Evolutionary conservation across 2,113 vertebrate genomes (phyloP).

Genomic region (Xyrauchen texanus): DNA sequence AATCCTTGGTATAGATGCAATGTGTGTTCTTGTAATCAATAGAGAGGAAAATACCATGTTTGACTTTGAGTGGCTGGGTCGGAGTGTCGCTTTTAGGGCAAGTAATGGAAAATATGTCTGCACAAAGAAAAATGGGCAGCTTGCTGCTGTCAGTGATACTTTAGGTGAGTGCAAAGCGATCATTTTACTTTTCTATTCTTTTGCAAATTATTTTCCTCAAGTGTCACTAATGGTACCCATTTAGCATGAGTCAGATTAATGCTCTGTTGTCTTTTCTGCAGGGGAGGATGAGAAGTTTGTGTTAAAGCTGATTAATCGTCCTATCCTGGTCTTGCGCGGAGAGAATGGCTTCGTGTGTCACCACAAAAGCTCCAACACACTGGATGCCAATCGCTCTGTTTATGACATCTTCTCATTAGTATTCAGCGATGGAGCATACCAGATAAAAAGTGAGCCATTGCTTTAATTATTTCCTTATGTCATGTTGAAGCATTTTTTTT

Average conservation of each 20-base stretch:
- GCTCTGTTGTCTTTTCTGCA: conserved; percentile 54
- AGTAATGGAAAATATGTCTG: conserved; percentile 92
- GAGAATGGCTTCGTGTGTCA: conserved; percentile 91
- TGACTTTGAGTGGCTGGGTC: conserved; percentile 89
- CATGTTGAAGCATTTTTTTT: no score
- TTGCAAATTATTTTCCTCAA: background rate
- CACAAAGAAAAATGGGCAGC: conserved; percentile 96
- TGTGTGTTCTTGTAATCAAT: background rate
- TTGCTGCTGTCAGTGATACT: conserved; percentile 86
- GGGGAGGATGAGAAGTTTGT: conserved; percentile 88
- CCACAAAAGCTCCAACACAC: conserved; percentile 88
- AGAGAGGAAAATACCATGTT: conserved; percentile 88
- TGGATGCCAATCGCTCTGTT: conserved; percentile 88
- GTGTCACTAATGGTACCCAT: background rate
- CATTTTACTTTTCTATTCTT: background rate
- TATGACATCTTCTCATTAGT: conserved; percentile 90
- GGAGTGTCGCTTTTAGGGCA: conserved; percentile 87
- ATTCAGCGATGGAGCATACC: conserved; percentile 91
- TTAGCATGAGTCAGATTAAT: background rate
- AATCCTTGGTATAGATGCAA: background rate
- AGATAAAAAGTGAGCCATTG: conserved; percentile 83
- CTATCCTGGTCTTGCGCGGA: conserved; percentile 89
- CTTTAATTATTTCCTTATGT: background rate
- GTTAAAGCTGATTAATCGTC: conserved; percentile 94
- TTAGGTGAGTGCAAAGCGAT: conserved; percentile 78